Conservation (phyloP, 2,113 vertebrate species). For the Pseudolaguvia tuberculata region DNA sequence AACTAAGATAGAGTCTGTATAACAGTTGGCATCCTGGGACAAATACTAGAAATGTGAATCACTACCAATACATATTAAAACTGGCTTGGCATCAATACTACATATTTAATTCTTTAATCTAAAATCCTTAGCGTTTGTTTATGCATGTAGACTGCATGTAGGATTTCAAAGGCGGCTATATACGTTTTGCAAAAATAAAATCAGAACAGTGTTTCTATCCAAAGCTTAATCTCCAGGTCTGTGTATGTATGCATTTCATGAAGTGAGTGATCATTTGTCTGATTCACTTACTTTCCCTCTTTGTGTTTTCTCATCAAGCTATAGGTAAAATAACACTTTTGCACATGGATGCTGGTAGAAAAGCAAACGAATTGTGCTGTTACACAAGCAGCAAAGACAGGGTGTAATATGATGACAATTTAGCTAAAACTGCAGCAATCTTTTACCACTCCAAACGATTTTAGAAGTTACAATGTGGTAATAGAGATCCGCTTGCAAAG, state of each 20-base stretch:
- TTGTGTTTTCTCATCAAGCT: background rate
- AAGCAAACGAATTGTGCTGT: background rate
- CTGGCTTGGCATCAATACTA: background rate
- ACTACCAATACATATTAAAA: background rate
- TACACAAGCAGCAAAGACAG: background rate
- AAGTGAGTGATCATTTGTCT: background rate
- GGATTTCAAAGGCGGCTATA: background rate
- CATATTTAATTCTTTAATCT: background rate
- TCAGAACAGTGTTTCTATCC: background rate
- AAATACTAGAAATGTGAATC: background rate
- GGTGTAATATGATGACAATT: background rate
- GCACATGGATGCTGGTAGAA: background rate
- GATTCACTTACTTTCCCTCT: background rate
- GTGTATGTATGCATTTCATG: background rate
- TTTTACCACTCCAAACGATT: background rate
- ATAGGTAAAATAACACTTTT: background rate
- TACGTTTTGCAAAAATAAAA: background rate
- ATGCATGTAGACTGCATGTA: background rate
- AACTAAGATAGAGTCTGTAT: background rate
- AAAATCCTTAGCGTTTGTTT: background rate
- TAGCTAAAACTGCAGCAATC: conserved; percentile 14
- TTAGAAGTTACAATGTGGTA: background rate
- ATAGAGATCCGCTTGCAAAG: background rate
- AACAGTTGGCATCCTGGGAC: background rate
- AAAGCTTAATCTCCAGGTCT: background rate